Percentiles rank a stretch among this genome's conserved stretches.
phyloP scores from a whole-genome alignment of 2,888 invertebrate genomes.

The Cerceris ruficornis region DNA sequence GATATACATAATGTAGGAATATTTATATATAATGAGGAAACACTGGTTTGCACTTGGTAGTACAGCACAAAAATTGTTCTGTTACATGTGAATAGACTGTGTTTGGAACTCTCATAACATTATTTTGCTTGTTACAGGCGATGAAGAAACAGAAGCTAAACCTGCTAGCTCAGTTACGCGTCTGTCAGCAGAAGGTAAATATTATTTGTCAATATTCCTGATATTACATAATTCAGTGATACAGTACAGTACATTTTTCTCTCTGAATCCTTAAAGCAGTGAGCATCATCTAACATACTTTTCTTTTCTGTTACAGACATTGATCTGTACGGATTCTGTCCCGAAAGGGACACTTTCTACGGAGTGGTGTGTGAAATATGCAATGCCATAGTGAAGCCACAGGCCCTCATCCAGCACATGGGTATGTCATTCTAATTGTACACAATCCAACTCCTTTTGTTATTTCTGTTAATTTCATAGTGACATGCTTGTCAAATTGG shows the following conservation, averaged over 20 bases:
- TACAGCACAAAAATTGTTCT: neutral
- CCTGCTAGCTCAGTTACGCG: constrained; percentile 78
- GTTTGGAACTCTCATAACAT: constrained; percentile 9
- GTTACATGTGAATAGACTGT: neutral
- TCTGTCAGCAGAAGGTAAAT: constrained; percentile 78
- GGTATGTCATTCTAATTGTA: constrained; percentile 71
- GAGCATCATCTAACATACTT: neutral
- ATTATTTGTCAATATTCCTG: neutral
- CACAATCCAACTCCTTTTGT: neutral
- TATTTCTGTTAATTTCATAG: neutral
- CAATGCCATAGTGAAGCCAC: constrained; percentile 89
- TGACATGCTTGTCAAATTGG: neutral
- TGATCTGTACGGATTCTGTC: constrained; percentile 90
- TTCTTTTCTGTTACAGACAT: constrained; percentile 83
- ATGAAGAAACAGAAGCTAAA: constrained; percentile 78
- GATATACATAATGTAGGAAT: too few species aligned
- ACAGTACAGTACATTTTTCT: neutral
- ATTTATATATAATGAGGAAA: too few species aligned
- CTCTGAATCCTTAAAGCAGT: neutral
- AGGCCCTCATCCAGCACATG: constrained; percentile 89
- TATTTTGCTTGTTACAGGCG: constrained; percentile 71
- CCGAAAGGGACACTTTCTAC: constrained; percentile 89
- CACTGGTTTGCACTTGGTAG: neutral
- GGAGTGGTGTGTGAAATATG: constrained; percentile 91
- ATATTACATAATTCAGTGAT: neutral